Evolutionary conservation across 2,888 invertebrate species (phyloP).

Genomic region (Emmelina monodactyla): DNA sequence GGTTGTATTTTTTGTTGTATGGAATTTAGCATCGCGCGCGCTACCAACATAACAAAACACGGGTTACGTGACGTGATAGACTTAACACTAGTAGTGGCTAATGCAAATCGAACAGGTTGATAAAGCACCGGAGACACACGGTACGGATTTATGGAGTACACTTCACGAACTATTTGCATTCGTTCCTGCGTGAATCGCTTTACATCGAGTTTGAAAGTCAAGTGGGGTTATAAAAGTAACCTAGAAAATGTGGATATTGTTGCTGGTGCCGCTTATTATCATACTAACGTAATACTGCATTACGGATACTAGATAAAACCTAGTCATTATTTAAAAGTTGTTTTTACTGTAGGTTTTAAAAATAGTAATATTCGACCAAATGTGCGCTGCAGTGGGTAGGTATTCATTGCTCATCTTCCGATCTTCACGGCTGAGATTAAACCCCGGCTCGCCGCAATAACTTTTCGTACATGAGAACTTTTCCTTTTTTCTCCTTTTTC

Average conservation of each 20-base stretch:
- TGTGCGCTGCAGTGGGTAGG: neutral
- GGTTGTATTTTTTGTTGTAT: too few species aligned
- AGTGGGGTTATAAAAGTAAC: conserved; percentile 1
- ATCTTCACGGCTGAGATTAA: conserved; percentile 18
- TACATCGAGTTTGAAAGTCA: conserved; percentile 7
- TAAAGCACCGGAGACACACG: neutral
- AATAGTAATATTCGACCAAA: too few species aligned
- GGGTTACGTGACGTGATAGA: neutral
- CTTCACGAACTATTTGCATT: conserved; percentile 12
- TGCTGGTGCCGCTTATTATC: too few species aligned
- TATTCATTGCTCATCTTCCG: conserved; percentile 1
- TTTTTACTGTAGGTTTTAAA: too few species aligned
- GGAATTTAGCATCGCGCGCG: too few species aligned
- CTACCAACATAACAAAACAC: conserved; percentile 1
- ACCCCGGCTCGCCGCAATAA: conserved; percentile 20
- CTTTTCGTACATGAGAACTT: conserved; percentile 16
- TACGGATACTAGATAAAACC: too few species aligned
- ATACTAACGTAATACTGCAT: too few species aligned
- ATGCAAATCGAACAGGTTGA: conserved; percentile 1
- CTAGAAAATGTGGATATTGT: neutral
- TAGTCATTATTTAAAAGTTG: too few species aligned
- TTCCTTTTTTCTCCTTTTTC: conserved; percentile 16
- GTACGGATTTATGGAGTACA: conserved; percentile 1
- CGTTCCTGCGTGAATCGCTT: conserved; percentile 8
- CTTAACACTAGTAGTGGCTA: conserved; percentile 1